Percentiles rank a stretch among this genome's conserved stretches.
Evolutionary conservation across 2,888 invertebrate genomes (phyloP).

Genomic region (Galerucella nymphaeae): DNA sequence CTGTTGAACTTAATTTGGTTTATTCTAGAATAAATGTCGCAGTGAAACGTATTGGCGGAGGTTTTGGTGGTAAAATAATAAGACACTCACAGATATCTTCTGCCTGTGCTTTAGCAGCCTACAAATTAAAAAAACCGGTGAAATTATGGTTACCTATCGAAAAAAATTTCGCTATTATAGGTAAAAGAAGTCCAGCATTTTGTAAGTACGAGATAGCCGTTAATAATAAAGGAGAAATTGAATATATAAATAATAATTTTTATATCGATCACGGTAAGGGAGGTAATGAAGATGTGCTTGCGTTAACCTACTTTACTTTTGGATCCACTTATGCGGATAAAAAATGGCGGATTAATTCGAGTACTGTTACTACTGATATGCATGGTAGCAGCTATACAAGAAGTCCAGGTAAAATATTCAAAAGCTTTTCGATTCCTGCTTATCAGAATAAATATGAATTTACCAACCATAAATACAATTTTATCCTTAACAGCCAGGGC

Average conservation of each 20-base stretch:
- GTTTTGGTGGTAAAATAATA: slow-evolving; percentile 81
- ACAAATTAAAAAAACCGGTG: slow-evolving; percentile 72
- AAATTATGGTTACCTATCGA: slow-evolving; percentile 77
- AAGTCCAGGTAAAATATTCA: slow-evolving; percentile 46
- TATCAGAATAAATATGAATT: too few relatives aligned
- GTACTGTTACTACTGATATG: slow-evolving; percentile 42
- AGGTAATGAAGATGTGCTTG: slow-evolving; percentile 64
- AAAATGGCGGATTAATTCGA: slow-evolving; percentile 40
- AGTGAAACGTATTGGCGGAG: slow-evolving; percentile 82
- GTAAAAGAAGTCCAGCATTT: slow-evolving; percentile 72
- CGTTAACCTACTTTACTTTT: slow-evolving; percentile 25
- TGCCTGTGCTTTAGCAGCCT: slow-evolving; percentile 76
- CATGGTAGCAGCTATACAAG: slow-evolving; percentile 42
- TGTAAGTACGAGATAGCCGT: slow-evolving; percentile 75
- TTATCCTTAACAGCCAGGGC: too few relatives aligned
- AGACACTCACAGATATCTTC: slow-evolving; percentile 70
- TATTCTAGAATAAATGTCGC: slow-evolving; percentile 72
- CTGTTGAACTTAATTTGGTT: neutral
- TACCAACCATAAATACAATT: too few relatives aligned
- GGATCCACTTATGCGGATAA: slow-evolving; percentile 37
- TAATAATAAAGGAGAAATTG: slow-evolving; percentile 72
- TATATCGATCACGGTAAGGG: slow-evolving; percentile 68
- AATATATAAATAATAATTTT: slow-evolving; percentile 70
- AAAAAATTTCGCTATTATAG: slow-evolving; percentile 75
- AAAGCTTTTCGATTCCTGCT: too few relatives aligned